Evolutionary conservation across 1,140 invertebrate genomes (phyloP).

Genomic region (Dendroctonus valens): DNA sequence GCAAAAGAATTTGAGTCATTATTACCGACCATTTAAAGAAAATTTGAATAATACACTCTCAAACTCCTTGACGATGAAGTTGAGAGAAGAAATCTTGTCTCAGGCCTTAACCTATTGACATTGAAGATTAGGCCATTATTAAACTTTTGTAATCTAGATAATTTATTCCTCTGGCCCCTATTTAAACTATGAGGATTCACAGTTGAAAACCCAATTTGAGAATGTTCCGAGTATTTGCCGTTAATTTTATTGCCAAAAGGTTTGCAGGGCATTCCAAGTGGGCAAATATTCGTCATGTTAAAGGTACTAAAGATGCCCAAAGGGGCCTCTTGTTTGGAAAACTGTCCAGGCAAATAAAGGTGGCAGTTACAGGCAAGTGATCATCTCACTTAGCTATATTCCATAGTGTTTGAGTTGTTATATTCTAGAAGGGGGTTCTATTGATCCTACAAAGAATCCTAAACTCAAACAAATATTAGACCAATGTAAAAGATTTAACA

Average conservation of each 20-base stretch:
- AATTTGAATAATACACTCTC: no score
- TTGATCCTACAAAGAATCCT: conserved; percentile 58
- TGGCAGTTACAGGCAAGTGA: conserved; percentile 57
- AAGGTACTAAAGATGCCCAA: conserved; percentile 61
- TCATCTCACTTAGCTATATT: neutral
- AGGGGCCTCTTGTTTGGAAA: conserved; percentile 52
- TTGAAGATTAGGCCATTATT: no score
- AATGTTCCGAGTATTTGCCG: no score
- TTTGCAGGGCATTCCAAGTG: conserved; percentile 71
- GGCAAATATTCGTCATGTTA: conserved; percentile 69
- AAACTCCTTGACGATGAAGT: no score
- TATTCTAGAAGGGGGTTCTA: conserved; percentile 53
- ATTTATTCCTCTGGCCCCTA: no score
- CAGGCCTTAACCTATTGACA: no score
- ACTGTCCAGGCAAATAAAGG: conserved; percentile 55
- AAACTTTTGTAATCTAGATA: no score
- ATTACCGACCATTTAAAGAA: no score
- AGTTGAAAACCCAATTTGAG: neutral
- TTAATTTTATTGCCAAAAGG: conserved; percentile 23
- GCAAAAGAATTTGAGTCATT: no score
- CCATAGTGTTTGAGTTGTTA: conserved; percentile 4
- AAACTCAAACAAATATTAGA: conserved; percentile 59
- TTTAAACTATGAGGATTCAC: no score
- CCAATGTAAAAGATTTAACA: conserved; percentile 58
- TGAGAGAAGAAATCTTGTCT: no score